Base-by-base conservation (phyloP, 1,140 invertebrate genomes). In the Bicyclus anynana region DNA sequence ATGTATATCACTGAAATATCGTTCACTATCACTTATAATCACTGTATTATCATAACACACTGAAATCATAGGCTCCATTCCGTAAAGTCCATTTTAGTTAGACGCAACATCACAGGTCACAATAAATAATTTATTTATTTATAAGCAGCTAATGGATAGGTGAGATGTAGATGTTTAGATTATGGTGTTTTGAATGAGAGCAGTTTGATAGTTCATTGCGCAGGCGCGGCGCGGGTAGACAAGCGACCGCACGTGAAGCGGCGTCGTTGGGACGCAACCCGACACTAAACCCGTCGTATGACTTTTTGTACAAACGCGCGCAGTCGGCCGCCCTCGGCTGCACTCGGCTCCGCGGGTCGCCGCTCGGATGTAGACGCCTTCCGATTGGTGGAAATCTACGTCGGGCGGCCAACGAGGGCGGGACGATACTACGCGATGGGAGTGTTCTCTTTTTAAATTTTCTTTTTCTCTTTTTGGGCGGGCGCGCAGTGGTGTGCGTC, bases 391-490 rank as follows among this genome's bases (percentile, higher is more conserved):
- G 59, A 51, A 18, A 42, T n/a, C 37, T 13, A 23, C 44, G 53
- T 54, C 72, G 59, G 69, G 74, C 75, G 77, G 80, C 62, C 40
- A 61, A 48, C 16, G 56, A 57, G 59, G 81, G 79, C 74, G 78
- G 74, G 59, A 65, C 62, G 16, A 50, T 18, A 37, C 14, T 35
- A 27, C 53, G 57, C 66, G 62, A 77, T 83, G 81, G 84, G 84
- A 77, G 84, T 77, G 80, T 81, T 78, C 74, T 72, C 69, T 80
- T 84, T 82, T 80, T 68, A 76, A 80, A 80, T 84, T 84, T 85
- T 79, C 75, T 80, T 87, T 85, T 87, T 84, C 77, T 80, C 78
- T 77, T 85, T 87, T 85, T 85, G 80, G 84, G 77, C 80, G 78
- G 74, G 79, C 64, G 58, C 76, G 70, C 67, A 65, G 59, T 77